Conservation (phyloP, 2,113 vertebrate genomes). For the Thomomys bottae region DNA sequence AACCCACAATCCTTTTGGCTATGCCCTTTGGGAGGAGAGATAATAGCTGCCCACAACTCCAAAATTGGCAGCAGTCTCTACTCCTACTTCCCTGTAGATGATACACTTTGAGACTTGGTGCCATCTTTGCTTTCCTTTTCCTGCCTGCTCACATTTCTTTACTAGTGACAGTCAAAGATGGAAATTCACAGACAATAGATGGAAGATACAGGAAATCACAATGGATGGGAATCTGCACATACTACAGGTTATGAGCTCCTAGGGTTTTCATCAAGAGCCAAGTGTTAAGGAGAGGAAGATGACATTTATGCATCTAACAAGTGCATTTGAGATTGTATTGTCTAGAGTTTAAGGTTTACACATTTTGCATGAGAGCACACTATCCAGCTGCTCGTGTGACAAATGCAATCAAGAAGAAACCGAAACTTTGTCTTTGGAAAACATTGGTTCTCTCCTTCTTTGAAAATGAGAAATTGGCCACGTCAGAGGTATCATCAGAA, state of each 20-base stretch:
- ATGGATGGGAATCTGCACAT: not conserved
- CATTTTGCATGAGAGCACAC: not conserved
- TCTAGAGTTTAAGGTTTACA: not conserved
- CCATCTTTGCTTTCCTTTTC: not conserved
- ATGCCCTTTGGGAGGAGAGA: not conserved
- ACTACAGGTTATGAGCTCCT: not conserved
- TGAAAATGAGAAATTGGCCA: conserved; percentile 26
- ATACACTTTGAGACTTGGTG: not conserved
- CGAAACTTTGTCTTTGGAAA: conserved; percentile 11
- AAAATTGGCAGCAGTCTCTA: not conserved
- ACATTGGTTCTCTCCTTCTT: not conserved
- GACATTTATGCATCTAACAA: not conserved
- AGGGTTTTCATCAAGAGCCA: not conserved
- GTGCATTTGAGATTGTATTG: not conserved
- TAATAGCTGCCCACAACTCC: accelerated
- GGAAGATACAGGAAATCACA: not conserved
- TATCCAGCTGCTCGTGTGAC: not conserved
- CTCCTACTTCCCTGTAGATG: not conserved
- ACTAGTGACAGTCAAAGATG: not conserved
- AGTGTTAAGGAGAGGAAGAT: not conserved
- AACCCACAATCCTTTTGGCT: not conserved
- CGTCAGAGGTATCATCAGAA: not conserved
- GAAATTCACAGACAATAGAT: conserved; percentile 1
- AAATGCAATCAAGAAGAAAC: not conserved
- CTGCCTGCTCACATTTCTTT: not conserved